phyloP scores from a whole-genome alignment of 2,888 invertebrate species.

The Andricus quercusramuli region DNA sequence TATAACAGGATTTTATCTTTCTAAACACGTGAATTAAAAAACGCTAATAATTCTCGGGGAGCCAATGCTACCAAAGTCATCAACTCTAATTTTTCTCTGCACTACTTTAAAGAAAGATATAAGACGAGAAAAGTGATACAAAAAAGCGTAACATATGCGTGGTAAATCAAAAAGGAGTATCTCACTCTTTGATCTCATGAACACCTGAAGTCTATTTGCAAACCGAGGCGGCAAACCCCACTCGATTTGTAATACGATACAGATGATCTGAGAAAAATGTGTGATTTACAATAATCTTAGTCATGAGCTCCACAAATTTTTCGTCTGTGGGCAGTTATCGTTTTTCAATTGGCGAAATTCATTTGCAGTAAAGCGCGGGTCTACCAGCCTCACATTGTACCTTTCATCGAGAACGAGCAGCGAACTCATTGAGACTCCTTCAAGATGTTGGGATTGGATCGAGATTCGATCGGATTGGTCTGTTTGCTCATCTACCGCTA shows the following conservation, averaged over 20 bases:
- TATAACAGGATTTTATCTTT: slow-evolving; percentile 40
- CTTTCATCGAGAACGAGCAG: slow-evolving; percentile 53
- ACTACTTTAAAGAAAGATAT: neutral
- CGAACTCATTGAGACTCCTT: slow-evolving; percentile 44
- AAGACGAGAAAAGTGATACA: neutral
- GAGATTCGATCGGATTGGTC: slow-evolving; percentile 55
- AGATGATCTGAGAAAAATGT: slow-evolving; percentile 17
- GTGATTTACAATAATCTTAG: slow-evolving; percentile 40
- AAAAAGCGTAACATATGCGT: neutral
- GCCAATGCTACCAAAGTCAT: slow-evolving; percentile 5
- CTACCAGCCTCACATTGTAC: slow-evolving; percentile 49
- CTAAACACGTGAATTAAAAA: slow-evolving; percentile 34
- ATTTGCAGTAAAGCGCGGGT: slow-evolving; percentile 54
- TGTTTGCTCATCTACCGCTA: slow-evolving; percentile 61
- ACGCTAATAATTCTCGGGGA: neutral
- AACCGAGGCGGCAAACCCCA: neutral
- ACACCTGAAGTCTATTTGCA: slow-evolving; percentile 37
- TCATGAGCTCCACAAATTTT: slow-evolving; percentile 36
- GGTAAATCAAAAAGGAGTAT: neutral
- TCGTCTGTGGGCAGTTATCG: slow-evolving; percentile 38
- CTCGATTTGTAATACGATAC: slow-evolving; percentile 34
- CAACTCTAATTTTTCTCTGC: neutral
- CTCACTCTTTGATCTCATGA: slow-evolving; percentile 14
- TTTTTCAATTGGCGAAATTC: slow-evolving; percentile 51
- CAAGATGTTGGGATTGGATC: slow-evolving; percentile 42